A percentile compares a stretch with the other conserved stretches of the same genome.
Evolutionary conservation across 2,888 invertebrate species (phyloP).

Genomic region (Cheiracanthium punctorium): DNA sequence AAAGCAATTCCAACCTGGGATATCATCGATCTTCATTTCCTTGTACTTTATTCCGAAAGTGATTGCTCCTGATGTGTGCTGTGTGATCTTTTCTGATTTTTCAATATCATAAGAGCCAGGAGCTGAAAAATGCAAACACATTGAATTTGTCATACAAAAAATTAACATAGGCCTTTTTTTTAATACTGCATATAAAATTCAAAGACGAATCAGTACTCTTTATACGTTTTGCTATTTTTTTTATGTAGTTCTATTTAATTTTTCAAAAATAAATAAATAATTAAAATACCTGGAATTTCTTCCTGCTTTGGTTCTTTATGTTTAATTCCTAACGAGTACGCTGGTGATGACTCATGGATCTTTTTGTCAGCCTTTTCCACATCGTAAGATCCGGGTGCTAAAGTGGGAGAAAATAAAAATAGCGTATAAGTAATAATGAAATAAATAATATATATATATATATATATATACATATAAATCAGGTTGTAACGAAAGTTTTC

Average conservation of each 20-base stretch:
- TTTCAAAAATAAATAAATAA: neutral
- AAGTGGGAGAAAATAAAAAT: too few relatives aligned
- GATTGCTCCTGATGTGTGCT: slow-evolving; percentile 82
- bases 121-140: slow-evolving; percentile 80
- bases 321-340: slow-evolving; percentile 83
- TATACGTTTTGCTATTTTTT: too few relatives aligned
- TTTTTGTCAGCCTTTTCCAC: slow-evolving; percentile 82
- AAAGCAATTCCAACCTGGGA: slow-evolving; percentile 72
- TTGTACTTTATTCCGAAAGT: slow-evolving; percentile 82
- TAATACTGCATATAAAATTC: too few relatives aligned
- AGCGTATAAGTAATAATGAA: too few relatives aligned
- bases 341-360: slow-evolving; percentile 79
- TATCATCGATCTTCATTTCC: slow-evolving; percentile 69
- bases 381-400: slow-evolving; percentile 87
- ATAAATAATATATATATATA: too few relatives aligned
- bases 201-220: too few relatives aligned
- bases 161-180: too few relatives aligned
- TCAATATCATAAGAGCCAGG: slow-evolving; percentile 89
- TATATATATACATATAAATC: too few relatives aligned
- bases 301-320: slow-evolving; percentile 65
- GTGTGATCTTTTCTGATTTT: slow-evolving; percentile 79
- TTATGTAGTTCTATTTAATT: too few relatives aligned
- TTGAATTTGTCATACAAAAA: too few relatives aligned
- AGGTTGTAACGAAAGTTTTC: too few relatives aligned
- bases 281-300: slow-evolving; percentile 76